Base-by-base conservation (phyloP, 1,140 invertebrate genomes). In the Panagrolaimus sp. region DNA sequence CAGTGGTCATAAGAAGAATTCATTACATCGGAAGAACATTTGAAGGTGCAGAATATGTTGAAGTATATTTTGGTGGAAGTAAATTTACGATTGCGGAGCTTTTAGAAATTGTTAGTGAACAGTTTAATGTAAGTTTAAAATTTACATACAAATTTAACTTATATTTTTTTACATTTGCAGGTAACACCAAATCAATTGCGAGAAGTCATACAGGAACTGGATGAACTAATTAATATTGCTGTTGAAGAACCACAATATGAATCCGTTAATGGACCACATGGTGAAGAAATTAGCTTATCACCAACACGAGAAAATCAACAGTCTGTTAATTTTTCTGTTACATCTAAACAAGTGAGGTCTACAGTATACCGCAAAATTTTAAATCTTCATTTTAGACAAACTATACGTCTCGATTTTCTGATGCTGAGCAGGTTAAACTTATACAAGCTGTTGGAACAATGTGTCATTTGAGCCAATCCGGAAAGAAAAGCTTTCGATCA, bases 11-110 rank as follows among this genome's bases (percentile, higher is more conserved):
- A 5, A 14, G 51, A 20, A 14, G 51, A 23, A 57, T 57, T 13
- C 51, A 57, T 57, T 57, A 57, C 4, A 57, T 57, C 20, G 51
- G 51, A 23, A 5, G 51, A 23, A 57, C 20, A 20, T 57, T 57
- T 13, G 27, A 27, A 57, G 51, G 51, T 0, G 51, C 51, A 20
- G 51, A 57, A 13, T 57, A 57, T 16, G 51, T 57, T 11, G 51
- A 57, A 25, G 51, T 57, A 2, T 57, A 57, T 57, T 57, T 57
- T 13, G 51, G 51, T 5, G 51, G 51, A 3, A 57, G 51, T 27
- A 57, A 57, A 27, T 57, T 57, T 57, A 57, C 51, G 1, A 57
- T 57, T 57, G 51, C 20, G 9, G 51, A 57, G 8, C 20, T 57
- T 11, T 27, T 57, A 20, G 51, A 57, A 23, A 57, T 57, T 57